These are phyloP conservation scores for Athalia circularis DNA, from an alignment of 2,888 invertebrate species.

Conservation along the genomic window DNA sequence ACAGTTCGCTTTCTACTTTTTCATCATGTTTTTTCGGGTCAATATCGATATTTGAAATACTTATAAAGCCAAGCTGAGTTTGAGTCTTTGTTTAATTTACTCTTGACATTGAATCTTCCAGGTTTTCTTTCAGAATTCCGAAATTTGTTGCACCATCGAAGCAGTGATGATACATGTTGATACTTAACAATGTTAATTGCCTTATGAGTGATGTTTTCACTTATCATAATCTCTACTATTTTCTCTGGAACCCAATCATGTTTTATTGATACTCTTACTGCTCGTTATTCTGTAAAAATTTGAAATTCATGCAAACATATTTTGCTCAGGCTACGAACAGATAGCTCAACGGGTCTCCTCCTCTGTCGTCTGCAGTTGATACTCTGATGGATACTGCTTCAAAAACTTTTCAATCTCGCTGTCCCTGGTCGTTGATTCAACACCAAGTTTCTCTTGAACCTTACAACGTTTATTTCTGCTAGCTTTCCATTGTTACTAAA, in stretches of 20 bases:
- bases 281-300: not conserved
- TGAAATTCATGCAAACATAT: not conserved
- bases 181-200: not conserved
- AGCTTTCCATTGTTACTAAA: constrained; percentile 40
- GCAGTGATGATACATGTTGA: not conserved
- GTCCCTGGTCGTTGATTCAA: constrained; percentile 22
- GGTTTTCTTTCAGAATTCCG: not conserved
- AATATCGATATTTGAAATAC: not conserved
- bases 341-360: not conserved
- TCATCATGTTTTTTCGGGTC: not conserved
- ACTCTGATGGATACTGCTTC: not conserved
- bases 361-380: not conserved
- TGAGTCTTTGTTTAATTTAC: not conserved
- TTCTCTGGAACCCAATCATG: not conserved
- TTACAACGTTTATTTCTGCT: constrained; percentile 28
- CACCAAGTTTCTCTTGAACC: constrained; percentile 23
- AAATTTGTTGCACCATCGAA: not conserved
- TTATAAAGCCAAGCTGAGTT: not conserved
- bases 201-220: not conserved
- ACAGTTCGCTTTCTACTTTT: not conserved
- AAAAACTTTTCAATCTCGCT: constrained; percentile 14
- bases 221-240: not conserved
- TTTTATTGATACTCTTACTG: not conserved
- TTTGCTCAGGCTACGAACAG: not conserved
- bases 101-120: constrained; percentile 25